Evolutionary conservation across 1,140 invertebrate species (phyloP).

Genomic region (Leptestheria dahalacensis): DNA sequence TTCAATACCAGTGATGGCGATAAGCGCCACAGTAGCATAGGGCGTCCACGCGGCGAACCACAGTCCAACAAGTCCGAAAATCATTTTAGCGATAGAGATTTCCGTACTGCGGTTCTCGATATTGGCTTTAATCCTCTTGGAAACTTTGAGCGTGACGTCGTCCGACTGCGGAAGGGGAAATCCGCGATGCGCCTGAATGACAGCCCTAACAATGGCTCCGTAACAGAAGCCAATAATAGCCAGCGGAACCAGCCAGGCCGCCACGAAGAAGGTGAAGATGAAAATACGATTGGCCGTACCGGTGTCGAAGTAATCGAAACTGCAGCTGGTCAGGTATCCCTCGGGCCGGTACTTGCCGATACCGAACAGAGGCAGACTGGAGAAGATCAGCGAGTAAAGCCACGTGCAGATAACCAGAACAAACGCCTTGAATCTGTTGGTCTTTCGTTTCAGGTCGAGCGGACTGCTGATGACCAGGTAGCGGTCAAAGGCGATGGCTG

Average conservation of each 20-base stretch:
- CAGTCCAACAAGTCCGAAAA: slow-evolving; percentile 45
- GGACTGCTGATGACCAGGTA: slow-evolving; percentile 56
- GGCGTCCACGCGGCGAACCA: slow-evolving; percentile 64
- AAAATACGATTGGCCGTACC: slow-evolving; percentile 23
- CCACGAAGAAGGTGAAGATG: slow-evolving; percentile 48
- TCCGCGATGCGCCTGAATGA: slow-evolving; percentile 28
- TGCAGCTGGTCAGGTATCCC: slow-evolving; percentile 61
- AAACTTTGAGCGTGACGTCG: background rate
- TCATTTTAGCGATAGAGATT: slow-evolving; percentile 44
- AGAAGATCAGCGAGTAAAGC: slow-evolving; percentile 51
- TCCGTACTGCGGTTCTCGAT: slow-evolving; percentile 27
- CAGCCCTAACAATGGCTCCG: slow-evolving; percentile 44
- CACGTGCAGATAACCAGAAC: slow-evolving; percentile 46
- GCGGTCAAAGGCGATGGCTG: slow-evolving; percentile 50
- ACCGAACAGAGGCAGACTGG: slow-evolving; percentile 48
- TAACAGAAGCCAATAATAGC: slow-evolving; percentile 51
- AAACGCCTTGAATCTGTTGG: slow-evolving; percentile 41
- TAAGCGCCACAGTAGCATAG: slow-evolving; percentile 50
- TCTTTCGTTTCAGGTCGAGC: slow-evolving; percentile 40
- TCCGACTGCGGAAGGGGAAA: background rate
- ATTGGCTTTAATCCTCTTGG: background rate
- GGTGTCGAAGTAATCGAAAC: slow-evolving; percentile 55
- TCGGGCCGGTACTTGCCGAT: slow-evolving; percentile 58
- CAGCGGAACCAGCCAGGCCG: slow-evolving; percentile 51
- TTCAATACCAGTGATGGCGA: slow-evolving; percentile 43